Evolutionary conservation across 2,113 vertebrate species (phyloP), one percentile per base, ranked within the genome.

Genomic region (Paradoxurus hermaphroditus): DNA sequence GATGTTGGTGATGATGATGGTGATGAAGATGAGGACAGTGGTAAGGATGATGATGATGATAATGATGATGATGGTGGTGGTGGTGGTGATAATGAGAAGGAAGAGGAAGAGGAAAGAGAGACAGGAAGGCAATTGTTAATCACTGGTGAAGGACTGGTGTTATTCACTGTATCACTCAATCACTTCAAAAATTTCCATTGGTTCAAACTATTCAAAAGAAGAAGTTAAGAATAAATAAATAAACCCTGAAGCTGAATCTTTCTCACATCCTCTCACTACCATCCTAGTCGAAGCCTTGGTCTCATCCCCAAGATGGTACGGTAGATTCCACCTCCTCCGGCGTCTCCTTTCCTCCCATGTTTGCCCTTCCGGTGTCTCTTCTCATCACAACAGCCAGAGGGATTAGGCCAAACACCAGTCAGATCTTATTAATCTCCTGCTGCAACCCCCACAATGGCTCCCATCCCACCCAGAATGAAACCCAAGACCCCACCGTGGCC

Each of bases 151-250:
- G 23, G 11, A 3, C 7, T 62, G 18, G 16, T 29, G 27, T 56
- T 65, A n/a, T 56, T 75, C 41, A 83, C 7, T 86, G 21, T 6
- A 44, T 82, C 78, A 86, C 56, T 72, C 18, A 84, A 62, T 29
- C 68, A 44, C 49, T 63, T 82, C 25, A 39, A 91, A 89, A 56
- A 29, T 53, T 82, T 56, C 53, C 83, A 56, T 1, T 67, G 15
- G 9, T 46, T 91, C 46, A 11, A 86, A 68, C 86, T 56, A 12
- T 78, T 88, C 65, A 53, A 96, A 85, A 14, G 46, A 77, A 72
- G 21, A 34, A 41, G 4, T 86, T 72, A 84, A 89, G 53, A 94
- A 82, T 82, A 72, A 97, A n/a, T 29, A 41, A 91, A 62, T 51
- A 36, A 73, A 36, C 34, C n/a, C 11, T 5, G 25, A 77, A 29